Evolutionary conservation across 2,888 invertebrate species (phyloP).

Genomic region (Rhingia rostrata): DNA sequence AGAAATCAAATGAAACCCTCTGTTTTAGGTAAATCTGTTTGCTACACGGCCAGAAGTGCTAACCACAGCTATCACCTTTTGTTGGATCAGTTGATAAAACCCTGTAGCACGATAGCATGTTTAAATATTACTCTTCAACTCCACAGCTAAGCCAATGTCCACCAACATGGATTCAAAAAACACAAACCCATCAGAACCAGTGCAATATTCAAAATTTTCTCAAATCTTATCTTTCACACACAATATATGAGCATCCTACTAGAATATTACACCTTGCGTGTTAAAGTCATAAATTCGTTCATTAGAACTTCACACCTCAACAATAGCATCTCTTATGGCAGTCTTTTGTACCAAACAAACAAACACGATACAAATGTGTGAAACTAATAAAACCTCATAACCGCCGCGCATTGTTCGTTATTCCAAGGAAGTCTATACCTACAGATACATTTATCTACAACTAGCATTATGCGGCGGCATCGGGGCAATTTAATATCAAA

Average conservation of each 20-base stretch:
- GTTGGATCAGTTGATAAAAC: slow-evolving; percentile 10
- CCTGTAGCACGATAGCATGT: slow-evolving; percentile 25
- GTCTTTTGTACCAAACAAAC: slow-evolving; percentile 36
- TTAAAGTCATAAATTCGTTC: slow-evolving; percentile 57
- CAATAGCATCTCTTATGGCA: slow-evolving; percentile 22
- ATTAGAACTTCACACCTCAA: slow-evolving; percentile 50
- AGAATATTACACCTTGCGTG: slow-evolving; percentile 62
- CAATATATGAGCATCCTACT: slow-evolving; percentile 21
- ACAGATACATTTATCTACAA: slow-evolving; percentile 7
- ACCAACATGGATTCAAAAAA: background rate
- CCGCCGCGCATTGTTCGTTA: slow-evolving; percentile 45
- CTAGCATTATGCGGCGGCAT: slow-evolving; percentile 2
- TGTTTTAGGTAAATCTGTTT: too few species aligned
- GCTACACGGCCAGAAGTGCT: too few species aligned
- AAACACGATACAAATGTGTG: slow-evolving; percentile 37
- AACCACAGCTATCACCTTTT: too few species aligned
- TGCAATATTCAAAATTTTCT: slow-evolving; percentile 3
- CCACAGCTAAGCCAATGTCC: background rate
- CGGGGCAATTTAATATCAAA: slow-evolving; percentile 43
- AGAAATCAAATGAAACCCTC: too few species aligned
- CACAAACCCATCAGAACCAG: slow-evolving; percentile 21
- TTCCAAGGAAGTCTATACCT: slow-evolving; percentile 6
- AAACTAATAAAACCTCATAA: slow-evolving; percentile 53
- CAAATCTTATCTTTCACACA: background rate
- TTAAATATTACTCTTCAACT: slow-evolving; percentile 6